Conservation (phyloP, 64 coral and sea anemone species). For the Orbicella faveolata region DNA sequence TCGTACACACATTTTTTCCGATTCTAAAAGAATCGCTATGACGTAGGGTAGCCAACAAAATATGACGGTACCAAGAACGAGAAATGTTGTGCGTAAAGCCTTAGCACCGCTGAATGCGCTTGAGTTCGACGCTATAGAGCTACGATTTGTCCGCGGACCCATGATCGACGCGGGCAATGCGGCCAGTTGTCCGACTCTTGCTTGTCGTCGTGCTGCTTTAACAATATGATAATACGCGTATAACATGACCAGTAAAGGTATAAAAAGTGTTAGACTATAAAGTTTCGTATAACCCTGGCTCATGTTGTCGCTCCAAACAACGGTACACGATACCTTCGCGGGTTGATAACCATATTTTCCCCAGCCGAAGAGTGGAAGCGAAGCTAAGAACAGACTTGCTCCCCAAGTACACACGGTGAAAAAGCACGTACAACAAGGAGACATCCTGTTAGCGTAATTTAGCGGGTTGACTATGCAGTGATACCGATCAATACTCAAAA, state of each 20-base stretch:
- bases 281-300: slow-evolving; percentile 90
- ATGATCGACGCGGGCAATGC: slow-evolving; percentile 42
- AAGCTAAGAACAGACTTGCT: slow-evolving; percentile 67
- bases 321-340: slow-evolving; percentile 78
- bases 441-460: slow-evolving; percentile 74
- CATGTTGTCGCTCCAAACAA: slow-evolving; percentile 71
- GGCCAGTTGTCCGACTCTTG: slow-evolving; percentile 68
- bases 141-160: slow-evolving; percentile 6
- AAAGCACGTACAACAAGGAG: slow-evolving; percentile 64
- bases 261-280: slow-evolving; percentile 54
- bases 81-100: slow-evolving; percentile 70
- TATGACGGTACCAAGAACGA: slow-evolving; percentile 70
- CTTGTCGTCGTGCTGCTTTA: slow-evolving; percentile 85
- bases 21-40: slow-evolving; percentile 72
- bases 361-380: slow-evolving; percentile 88
- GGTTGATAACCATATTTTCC: slow-evolving; percentile 87
- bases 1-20: slow-evolving; percentile 40
- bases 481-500: slow-evolving; percentile 90
- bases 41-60: slow-evolving; percentile 84
- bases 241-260: slow-evolving; percentile 69
- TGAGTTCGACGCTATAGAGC: slow-evolving; percentile 65
- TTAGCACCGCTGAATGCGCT: slow-evolving; percentile 77
- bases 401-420: slow-evolving; percentile 74
- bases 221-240: slow-evolving; percentile 85
- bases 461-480: slow-evolving; percentile 94